Evolutionary conservation across 1,140 invertebrate genomes (phyloP).

Genomic region (Drosophila tristis): DNA sequence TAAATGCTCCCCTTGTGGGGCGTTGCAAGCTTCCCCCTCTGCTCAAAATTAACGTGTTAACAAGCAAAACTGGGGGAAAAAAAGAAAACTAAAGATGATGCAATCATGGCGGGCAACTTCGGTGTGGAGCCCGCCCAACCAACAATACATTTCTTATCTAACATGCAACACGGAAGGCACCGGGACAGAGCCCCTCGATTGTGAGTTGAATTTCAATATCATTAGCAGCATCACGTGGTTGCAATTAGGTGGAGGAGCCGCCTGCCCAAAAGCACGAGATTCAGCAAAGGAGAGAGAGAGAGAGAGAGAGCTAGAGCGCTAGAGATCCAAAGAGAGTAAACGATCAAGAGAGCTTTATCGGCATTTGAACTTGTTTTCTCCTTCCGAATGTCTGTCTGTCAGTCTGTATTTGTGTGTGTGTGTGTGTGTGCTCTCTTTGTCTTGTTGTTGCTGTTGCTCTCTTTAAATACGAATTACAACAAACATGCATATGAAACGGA

Average conservation of each 20-base stretch:
- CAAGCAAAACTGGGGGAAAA: background rate
- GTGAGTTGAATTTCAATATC: slow-evolving; percentile 43
- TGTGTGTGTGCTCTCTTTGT: slow-evolving; percentile 23
- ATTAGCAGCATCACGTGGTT: slow-evolving; percentile 43
- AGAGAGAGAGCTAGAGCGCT: background rate
- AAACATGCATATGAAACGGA: too few species aligned
- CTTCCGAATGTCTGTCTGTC: slow-evolving; percentile 16
- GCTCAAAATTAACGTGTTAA: too few species aligned
- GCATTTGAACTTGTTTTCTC: slow-evolving; percentile 69
- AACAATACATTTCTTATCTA: background rate
- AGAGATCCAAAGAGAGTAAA: background rate
- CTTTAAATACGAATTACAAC: slow-evolving; percentile 54
- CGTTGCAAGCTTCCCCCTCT: too few species aligned
- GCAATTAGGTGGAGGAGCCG: slow-evolving; percentile 32
- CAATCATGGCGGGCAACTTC: slow-evolving; percentile 28
- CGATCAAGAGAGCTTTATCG: slow-evolving; percentile 45
- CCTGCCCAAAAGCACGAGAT: slow-evolving; percentile 43
- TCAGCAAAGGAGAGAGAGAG: background rate
- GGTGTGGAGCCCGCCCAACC: too few species aligned
- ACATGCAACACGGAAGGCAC: slow-evolving; percentile 36
- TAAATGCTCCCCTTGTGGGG: too few species aligned
- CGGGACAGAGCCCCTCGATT: background rate
- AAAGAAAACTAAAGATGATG: slow-evolving; percentile 23
- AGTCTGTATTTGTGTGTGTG: background rate
- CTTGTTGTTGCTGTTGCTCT: slow-evolving; percentile 62